These are phyloP conservation scores for Lissocephala sabroskyi DNA, from an alignment of 2,888 invertebrate genomes.

Conservation along the genomic window DNA sequence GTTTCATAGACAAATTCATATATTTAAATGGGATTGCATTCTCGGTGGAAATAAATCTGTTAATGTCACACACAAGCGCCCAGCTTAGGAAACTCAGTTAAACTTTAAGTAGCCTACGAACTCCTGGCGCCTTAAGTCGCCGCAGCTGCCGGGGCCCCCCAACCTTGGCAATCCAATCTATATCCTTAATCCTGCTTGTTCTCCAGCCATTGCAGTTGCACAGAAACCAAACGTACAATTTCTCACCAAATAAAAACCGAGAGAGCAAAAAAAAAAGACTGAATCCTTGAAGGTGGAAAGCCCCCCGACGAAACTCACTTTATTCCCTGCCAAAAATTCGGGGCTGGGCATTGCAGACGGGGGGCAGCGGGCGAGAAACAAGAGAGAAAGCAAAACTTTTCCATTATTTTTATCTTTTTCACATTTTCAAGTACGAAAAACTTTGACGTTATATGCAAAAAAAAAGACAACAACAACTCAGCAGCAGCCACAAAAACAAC, in stretches of 20 bases:
- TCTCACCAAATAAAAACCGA: constrained; percentile 3
- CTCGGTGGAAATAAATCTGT: too few relatives aligned
- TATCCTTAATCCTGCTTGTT: too few relatives aligned
- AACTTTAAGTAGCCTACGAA: constrained; percentile 53
- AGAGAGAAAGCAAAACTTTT: constrained; percentile 48
- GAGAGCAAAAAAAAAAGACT: not conserved
- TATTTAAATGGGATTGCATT: too few relatives aligned
- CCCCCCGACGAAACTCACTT: too few relatives aligned
- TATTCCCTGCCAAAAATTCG: too few relatives aligned
- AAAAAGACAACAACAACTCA: constrained; percentile 13
- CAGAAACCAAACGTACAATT: constrained; percentile 16
- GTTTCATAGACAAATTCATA: too few relatives aligned
- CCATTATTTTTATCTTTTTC: constrained; percentile 65
- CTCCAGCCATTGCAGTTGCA: constrained; percentile 16
- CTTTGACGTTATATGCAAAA: constrained; percentile 54
- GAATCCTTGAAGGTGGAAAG: too few relatives aligned
- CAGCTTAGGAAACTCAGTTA: constrained; percentile 16
- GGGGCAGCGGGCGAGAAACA: constrained; percentile 2
- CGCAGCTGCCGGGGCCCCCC: too few relatives aligned
- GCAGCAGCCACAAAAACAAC: not conserved
- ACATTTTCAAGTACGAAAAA: constrained; percentile 58
- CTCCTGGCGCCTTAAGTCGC: constrained; percentile 49
- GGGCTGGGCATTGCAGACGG: too few relatives aligned
- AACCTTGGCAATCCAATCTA: too few relatives aligned
- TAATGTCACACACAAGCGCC: too few relatives aligned